These are phyloP conservation scores for Dolichallabes microphthalmus DNA, from an alignment of 2,113 vertebrate genomes.

Conservation along the genomic window DNA sequence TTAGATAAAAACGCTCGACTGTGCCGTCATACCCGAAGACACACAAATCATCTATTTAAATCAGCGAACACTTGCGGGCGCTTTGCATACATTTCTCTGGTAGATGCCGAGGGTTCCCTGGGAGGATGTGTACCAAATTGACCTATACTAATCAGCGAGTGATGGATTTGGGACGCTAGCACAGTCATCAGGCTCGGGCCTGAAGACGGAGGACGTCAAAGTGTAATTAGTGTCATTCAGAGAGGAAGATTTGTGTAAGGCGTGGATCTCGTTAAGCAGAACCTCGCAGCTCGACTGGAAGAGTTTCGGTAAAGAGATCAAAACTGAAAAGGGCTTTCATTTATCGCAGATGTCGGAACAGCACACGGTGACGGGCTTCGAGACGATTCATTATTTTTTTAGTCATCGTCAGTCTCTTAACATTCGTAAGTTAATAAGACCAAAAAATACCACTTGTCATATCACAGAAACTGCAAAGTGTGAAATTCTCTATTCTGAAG, in stretches of 20 bases:
- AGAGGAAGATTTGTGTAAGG: slow-evolving; percentile 32
- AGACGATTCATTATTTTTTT: background rate
- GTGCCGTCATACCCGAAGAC: slow-evolving; percentile 24
- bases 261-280: background rate
- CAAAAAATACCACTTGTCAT: background rate
- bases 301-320: background rate
- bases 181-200: slow-evolving; percentile 32
- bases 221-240: slow-evolving; percentile 41
- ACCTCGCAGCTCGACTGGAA: background rate
- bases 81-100: slow-evolving; percentile 13
- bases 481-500: background rate
- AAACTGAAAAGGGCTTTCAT: background rate
- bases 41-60: slow-evolving; percentile 47
- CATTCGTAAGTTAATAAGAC: background rate
- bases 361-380: background rate
- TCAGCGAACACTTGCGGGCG: background rate
- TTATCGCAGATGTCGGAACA: background rate
- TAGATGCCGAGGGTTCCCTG: background rate
- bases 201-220: slow-evolving; percentile 50
- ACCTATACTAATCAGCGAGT: slow-evolving; percentile 59
- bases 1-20: slow-evolving; percentile 27
- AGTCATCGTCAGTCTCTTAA: background rate
- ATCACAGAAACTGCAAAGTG: background rate
- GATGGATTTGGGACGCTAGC: slow-evolving; percentile 54
- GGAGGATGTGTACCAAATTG: slow-evolving; percentile 33